Percentiles rank a stretch among this genome's conserved stretches.
phyloP scores from a whole-genome alignment of 2,113 vertebrate species.

The Halcyon senegalensis region DNA sequence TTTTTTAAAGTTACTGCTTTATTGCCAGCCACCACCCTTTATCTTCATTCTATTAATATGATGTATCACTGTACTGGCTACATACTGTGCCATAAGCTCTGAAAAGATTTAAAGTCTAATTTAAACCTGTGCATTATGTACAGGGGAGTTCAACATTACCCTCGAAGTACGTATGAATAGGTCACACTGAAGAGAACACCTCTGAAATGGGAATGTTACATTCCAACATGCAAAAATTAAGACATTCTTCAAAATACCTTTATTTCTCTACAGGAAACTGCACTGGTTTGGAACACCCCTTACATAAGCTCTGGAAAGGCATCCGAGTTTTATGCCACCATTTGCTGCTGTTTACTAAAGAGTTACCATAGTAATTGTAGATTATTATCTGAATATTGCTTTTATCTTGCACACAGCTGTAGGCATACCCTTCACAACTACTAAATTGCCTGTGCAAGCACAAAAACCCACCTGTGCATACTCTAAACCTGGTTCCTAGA shows the following conservation, averaged over 20 bases:
- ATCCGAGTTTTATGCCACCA: background rate
- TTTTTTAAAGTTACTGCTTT: conserved; percentile 4
- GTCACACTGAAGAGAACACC: background rate
- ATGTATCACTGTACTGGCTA: background rate
- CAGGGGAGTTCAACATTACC: conserved; percentile 7
- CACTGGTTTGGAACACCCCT: background rate
- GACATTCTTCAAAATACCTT: background rate
- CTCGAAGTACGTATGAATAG: background rate
- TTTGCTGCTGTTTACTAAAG: conserved; percentile 16
- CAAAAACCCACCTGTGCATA: background rate
- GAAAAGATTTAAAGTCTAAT: background rate
- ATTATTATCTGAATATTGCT: conserved; percentile 35
- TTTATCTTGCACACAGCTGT: background rate
- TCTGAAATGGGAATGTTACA: conserved; percentile 9
- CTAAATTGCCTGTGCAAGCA: background rate
- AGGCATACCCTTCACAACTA: conserved; percentile 21
- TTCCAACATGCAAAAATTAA: background rate
- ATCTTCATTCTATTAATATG: background rate
- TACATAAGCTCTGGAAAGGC: background rate
- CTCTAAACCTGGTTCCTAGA: background rate
- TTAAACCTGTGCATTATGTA: conserved; percentile 18
- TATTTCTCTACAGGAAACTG: background rate
- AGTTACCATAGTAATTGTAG: background rate
- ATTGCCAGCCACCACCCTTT: background rate
- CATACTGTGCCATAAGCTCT: background rate